Evolutionary conservation across 92 coral and sea anemone species (phyloP).

Genomic region (Porites divaricata): DNA sequence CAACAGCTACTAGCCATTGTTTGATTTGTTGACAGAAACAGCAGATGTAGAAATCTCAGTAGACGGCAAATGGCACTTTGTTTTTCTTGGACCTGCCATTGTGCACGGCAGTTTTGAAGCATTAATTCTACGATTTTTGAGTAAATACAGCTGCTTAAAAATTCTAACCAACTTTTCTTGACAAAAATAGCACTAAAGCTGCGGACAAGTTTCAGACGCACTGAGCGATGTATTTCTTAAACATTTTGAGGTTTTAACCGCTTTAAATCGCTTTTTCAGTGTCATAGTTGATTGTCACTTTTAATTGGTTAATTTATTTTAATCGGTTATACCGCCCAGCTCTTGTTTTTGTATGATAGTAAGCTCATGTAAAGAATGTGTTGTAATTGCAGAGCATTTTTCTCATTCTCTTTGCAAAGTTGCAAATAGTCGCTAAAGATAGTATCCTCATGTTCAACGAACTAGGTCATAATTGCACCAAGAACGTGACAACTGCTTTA

Average conservation of each 20-base stretch:
- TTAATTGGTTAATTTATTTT: slow-evolving; percentile 29
- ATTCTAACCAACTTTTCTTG: slow-evolving; percentile 32
- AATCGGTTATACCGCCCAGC: neutral
- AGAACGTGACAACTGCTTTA: slow-evolving; percentile 24
- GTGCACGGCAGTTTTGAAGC: slow-evolving; percentile 67
- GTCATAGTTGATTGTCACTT: slow-evolving; percentile 36
- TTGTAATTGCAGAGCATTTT: neutral
- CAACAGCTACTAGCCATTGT: slow-evolving; percentile 47
- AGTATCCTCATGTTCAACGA: slow-evolving; percentile 23
- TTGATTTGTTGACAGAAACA: slow-evolving; percentile 67
- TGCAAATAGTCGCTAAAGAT: neutral
- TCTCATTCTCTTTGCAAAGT: neutral
- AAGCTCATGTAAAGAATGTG: slow-evolving; percentile 24
- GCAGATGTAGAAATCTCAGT: slow-evolving; percentile 79
- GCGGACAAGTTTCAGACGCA: neutral
- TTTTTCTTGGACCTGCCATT: slow-evolving; percentile 70
- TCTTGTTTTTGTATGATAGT: slow-evolving; percentile 26
- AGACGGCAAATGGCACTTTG: slow-evolving; percentile 75
- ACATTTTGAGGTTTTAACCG: neutral
- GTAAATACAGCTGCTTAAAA: slow-evolving; percentile 87
- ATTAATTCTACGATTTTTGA: slow-evolving; percentile 80
- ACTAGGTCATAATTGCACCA: neutral
- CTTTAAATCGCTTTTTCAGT: slow-evolving; percentile 4
- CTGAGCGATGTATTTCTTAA: neutral
- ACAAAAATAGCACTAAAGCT: slow-evolving; percentile 10